Percentiles rank a stretch among this genome's conserved stretches.
Evolutionary conservation across 92 coral and sea anemone genomes (phyloP).

Genomic region (Anthopleura xanthogrammica): DNA sequence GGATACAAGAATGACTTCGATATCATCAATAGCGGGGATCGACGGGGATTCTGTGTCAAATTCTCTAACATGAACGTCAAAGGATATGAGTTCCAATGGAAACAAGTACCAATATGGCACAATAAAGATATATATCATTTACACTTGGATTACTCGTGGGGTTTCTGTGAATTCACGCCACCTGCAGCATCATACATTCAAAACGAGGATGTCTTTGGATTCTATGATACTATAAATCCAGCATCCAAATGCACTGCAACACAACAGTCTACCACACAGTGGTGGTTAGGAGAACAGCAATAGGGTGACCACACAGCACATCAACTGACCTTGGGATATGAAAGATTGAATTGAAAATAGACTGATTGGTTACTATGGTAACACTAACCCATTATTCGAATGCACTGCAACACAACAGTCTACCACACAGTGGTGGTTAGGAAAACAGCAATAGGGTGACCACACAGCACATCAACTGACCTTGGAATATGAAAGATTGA

Average conservation of each 20-base stretch:
- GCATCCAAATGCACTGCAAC: background rate
- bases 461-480: too few relatives aligned
- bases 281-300: background rate
- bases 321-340: too few relatives aligned
- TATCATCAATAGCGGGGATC: background rate
- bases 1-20: background rate
- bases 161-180: background rate
- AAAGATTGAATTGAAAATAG: too few relatives aligned
- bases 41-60: background rate
- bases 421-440: too few relatives aligned
- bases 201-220: background rate
- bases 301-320: too few relatives aligned
- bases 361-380: too few relatives aligned
- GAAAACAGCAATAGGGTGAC: too few relatives aligned
- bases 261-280: conserved; percentile 1
- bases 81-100: background rate
- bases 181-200: background rate
- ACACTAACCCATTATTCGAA: too few relatives aligned
- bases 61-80: background rate
- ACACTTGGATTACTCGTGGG: background rate
- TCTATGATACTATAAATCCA: background rate
- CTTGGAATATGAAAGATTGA: too few relatives aligned
- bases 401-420: too few relatives aligned
- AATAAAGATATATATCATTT: background rate
- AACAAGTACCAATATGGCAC: background rate